These are phyloP conservation scores for Taenioides sp. DNA, from an alignment of 2,797 vertebrate species.

Conservation along the genomic window DNA sequence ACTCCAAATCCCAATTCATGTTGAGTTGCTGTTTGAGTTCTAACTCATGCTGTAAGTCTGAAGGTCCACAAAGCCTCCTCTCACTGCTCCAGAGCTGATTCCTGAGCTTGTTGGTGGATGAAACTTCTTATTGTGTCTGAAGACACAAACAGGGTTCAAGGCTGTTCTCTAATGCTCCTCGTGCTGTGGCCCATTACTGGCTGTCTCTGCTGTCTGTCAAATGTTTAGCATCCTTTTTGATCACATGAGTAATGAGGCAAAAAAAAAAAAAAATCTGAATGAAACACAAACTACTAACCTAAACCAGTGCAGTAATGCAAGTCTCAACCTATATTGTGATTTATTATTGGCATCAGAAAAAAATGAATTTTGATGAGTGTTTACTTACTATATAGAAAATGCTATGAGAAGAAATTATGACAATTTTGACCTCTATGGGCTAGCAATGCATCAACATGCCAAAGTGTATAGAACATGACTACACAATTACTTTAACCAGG, in stretches of 20 bases:
- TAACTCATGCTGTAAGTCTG: conserved; percentile 64
- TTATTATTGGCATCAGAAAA: not conserved
- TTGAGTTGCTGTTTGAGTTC: conserved; percentile 37
- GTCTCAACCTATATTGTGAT: not conserved
- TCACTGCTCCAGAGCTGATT: conserved; percentile 43
- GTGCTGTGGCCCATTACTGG: conserved; percentile 50
- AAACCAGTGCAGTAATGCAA: conserved; percentile 21
- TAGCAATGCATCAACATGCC: conserved; percentile 38
- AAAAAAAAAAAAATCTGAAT: not conserved
- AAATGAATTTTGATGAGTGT: not conserved
- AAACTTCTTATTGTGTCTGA: conserved; percentile 64
- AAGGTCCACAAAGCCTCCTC: conserved; percentile 42
- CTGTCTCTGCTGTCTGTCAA: conserved; percentile 51
- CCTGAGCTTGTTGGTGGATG: conserved; percentile 37
- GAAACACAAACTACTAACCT: conserved; percentile 24
- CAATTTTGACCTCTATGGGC: not conserved
- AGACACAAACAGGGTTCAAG: conserved; percentile 40
- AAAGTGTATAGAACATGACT: conserved; percentile 47
- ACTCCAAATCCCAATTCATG: conserved; percentile 82
- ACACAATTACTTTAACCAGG: conserved; percentile 58
- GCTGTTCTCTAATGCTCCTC: conserved; percentile 20
- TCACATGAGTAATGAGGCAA: conserved; percentile 73
- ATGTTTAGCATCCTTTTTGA: conserved; percentile 43
- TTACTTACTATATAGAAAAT: not conserved
- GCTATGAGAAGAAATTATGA: not conserved